Conservation (phyloP, 2,888 invertebrate genomes). For the Strigamia crassipes region DNA sequence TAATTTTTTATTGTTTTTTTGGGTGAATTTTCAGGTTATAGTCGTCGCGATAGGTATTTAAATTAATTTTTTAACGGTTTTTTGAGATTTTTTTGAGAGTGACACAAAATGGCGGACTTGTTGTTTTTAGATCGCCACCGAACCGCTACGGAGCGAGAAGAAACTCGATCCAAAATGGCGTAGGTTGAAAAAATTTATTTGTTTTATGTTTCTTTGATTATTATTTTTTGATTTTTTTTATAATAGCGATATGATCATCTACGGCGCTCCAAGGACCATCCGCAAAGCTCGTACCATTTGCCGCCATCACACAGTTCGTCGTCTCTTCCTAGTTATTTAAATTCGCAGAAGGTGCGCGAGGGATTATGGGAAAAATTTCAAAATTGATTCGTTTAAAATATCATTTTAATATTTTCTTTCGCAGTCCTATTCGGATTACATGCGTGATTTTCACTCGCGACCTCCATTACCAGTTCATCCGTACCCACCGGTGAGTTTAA, state of each 20-base stretch:
- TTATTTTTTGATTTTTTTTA: too few species aligned
- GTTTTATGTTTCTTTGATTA: not conserved
- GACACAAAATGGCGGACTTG: slow-evolving; percentile 14
- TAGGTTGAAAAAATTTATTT: slow-evolving; percentile 51
- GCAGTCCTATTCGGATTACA: slow-evolving; percentile 72
- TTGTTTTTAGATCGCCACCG: slow-evolving; percentile 51
- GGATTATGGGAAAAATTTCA: too few species aligned
- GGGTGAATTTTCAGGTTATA: slow-evolving; percentile 43
- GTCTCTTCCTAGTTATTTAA: not conserved
- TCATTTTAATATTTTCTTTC: too few species aligned
- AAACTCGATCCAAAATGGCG: slow-evolving; percentile 57
- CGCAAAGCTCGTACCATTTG: slow-evolving; percentile 18
- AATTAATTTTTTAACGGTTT: not conserved
- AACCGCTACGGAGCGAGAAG: slow-evolving; percentile 52
- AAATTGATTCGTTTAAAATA: too few species aligned
- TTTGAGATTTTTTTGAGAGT: too few species aligned
- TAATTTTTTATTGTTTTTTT: slow-evolving; percentile 41
- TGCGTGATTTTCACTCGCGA: slow-evolving; percentile 62
- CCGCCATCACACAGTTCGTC: slow-evolving; percentile 19
- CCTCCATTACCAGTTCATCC: slow-evolving; percentile 70
- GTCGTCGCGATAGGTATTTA: slow-evolving; percentile 47
- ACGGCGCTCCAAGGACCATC: slow-evolving; percentile 45
- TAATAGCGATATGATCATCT: slow-evolving; percentile 42
- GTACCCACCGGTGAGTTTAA: slow-evolving; percentile 65
- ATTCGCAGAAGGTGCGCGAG: not conserved